phyloP scores from a whole-genome alignment of 2,113 vertebrate species.

The Seriola quinqueradiata region DNA sequence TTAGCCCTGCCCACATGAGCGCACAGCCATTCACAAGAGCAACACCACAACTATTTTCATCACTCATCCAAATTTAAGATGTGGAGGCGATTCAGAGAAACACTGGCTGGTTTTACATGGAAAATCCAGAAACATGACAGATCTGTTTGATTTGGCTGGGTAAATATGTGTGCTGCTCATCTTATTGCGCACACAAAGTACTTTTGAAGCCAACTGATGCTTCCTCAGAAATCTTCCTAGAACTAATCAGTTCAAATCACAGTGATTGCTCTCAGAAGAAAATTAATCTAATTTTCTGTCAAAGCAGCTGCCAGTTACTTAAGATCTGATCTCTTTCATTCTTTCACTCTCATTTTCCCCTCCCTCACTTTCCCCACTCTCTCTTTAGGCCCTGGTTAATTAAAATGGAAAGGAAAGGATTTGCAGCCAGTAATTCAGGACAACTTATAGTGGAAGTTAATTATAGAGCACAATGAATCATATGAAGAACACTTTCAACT shows the following conservation, averaged over 20 bases:
- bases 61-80: not conserved
- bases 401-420: conserved; percentile 80
- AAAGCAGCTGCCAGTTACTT: conserved; percentile 85
- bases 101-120: conserved; percentile 7
- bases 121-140: conserved; percentile 41
- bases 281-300: conserved; percentile 85
- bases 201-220: conserved; percentile 56
- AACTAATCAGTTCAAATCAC: conserved; percentile 85
- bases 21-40: not conserved
- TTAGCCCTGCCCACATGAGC: not conserved
- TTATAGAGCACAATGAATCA: conserved; percentile 71
- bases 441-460: conserved; percentile 76
- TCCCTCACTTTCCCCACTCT: conserved; percentile 58
- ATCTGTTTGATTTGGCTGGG: conserved; percentile 58
- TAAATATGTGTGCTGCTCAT: conserved; percentile 52
- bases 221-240: conserved; percentile 70
- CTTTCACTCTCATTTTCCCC: conserved; percentile 63
- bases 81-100: conserved; percentile 4
- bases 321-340: conserved; percentile 80
- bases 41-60: conserved; percentile 14
- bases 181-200: conserved; percentile 66
- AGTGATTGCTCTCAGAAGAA: conserved; percentile 83
- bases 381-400: conserved; percentile 81
- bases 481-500: conserved; percentile 60
- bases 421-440: conserved; percentile 81